Base-by-base conservation (phyloP, 2,797 vertebrate genomes). In the Allobates femoralis region DNA sequence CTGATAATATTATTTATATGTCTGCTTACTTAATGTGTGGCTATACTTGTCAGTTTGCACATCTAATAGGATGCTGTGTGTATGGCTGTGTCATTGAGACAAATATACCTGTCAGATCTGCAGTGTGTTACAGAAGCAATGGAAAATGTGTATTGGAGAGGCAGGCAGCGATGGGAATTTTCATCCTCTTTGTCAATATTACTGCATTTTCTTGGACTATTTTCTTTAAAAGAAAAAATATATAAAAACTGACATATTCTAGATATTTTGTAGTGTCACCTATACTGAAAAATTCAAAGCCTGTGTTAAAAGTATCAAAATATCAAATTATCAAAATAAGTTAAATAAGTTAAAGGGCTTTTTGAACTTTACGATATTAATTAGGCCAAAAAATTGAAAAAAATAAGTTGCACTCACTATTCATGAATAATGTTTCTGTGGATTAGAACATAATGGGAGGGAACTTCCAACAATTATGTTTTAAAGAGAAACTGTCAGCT, bases 101-200 rank as follows among this genome's bases (percentile, higher is more conserved):
- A 85, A 85, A 88, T 85, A 88, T 85, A 88, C 83, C 82, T 85
- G 87, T 88, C 87, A 81, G 46, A 78, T 85, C 12, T 30, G 26
- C 32, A 80, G 85, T 50, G 69, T 78, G 60, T 77, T 69, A 56
- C 80, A 71, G 62, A 71, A 67, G 74, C 73, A 67, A 56, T 6
- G 26, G 71, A 74, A 46, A 82, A 46, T 67, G 79, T 41, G 16
- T 73, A 26, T n/a, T 15, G 53, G 64, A 80, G 79, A 60, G n/a
- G 21, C 30, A 79, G 76, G 51, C 64, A 75, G 79, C 41, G 46
- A 46, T 50, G 41, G 69, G 18, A 26, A 10, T 69, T 46, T 55
- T 79, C 21, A 50, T 7, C 92, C 88, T 93, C 92, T 92, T 92
- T 92, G 93, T 93, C 92, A 93, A 93, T 92, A 92, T 94, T 79